Evolutionary conservation across 2,888 invertebrate genomes (phyloP).

Genomic region (Dryobota labecula): DNA sequence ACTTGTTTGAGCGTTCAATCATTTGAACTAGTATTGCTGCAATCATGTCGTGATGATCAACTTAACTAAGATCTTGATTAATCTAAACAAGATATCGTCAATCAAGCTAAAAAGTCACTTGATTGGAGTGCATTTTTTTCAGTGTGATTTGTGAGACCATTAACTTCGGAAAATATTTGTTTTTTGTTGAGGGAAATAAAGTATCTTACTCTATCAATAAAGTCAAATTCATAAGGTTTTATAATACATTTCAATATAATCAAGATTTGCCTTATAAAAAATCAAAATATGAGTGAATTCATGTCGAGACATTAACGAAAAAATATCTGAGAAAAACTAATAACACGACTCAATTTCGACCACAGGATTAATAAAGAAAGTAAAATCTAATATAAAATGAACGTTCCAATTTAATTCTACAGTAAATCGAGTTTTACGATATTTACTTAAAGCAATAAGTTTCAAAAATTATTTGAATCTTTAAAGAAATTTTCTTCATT

Average conservation of each 20-base stretch:
- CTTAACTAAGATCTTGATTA: too few relatives aligned
- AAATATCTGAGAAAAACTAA: neutral
- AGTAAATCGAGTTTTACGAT: neutral
- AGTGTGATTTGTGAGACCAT: slow-evolving; percentile 9
- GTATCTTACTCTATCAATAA: neutral
- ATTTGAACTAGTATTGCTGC: too few relatives aligned
- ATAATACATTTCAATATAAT: neutral
- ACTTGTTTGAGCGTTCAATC: too few relatives aligned
- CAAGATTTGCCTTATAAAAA: neutral
- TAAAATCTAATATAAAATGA: neutral
- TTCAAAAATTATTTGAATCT: too few relatives aligned
- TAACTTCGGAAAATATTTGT: neutral
- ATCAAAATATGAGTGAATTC: neutral
- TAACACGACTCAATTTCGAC: neutral
- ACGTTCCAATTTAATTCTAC: neutral
- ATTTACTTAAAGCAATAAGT: neutral
- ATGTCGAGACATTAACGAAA: neutral
- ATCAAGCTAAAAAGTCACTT: too few relatives aligned
- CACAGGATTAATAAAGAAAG: neutral
- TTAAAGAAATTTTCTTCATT: neutral
- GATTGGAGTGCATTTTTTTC: too few relatives aligned
- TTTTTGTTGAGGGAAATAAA: neutral
- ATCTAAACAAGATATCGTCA: too few relatives aligned
- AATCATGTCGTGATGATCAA: too few relatives aligned
- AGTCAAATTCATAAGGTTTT: neutral